A percentile compares a stretch with the other conserved stretches of the same genome.
Conservation (phyloP, 2,888 invertebrate species). For the Ormyrus pomaceus region DNA sequence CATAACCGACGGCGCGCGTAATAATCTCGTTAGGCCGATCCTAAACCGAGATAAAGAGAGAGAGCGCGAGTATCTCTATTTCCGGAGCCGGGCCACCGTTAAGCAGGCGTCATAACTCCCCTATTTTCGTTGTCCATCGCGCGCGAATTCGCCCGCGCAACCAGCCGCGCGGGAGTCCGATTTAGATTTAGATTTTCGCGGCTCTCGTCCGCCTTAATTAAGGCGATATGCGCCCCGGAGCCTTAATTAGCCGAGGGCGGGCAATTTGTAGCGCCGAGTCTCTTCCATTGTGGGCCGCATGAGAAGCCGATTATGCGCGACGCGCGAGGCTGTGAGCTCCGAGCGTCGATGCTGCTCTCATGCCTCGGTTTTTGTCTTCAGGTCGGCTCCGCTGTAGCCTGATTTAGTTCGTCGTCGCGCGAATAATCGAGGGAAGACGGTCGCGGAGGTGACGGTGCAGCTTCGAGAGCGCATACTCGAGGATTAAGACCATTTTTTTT, state of each 20-base stretch:
- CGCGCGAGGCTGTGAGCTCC: too few species aligned
- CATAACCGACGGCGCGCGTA: too few species aligned
- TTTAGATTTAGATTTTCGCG: constrained; percentile 31
- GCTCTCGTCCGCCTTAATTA: constrained; percentile 17
- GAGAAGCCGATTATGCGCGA: not conserved
- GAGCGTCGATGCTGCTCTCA: too few species aligned
- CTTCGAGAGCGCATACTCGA: constrained; percentile 6
- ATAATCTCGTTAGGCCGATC: not conserved
- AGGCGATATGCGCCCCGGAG: not conserved
- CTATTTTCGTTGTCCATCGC: constrained; percentile 31
- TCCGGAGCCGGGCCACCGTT: constrained; percentile 15
- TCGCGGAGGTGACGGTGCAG: too few species aligned
- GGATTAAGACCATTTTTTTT: constrained; percentile 2
- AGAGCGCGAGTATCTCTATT: not conserved
- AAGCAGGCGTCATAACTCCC: not conserved
- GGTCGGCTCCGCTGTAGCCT: too few species aligned
- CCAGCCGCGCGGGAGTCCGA: too few species aligned
- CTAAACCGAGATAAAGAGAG: not conserved
- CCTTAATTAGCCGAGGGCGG: constrained; percentile 5
- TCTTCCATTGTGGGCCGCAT: not conserved
- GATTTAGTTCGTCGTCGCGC: too few species aligned
- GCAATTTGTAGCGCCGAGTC: too few species aligned
- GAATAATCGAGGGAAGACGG: too few species aligned
- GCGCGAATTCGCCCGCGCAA: too few species aligned
- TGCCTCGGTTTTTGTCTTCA: too few species aligned